Base-by-base conservation (phyloP, 1,140 invertebrate species). In the Wasmannia auropunctata region DNA sequence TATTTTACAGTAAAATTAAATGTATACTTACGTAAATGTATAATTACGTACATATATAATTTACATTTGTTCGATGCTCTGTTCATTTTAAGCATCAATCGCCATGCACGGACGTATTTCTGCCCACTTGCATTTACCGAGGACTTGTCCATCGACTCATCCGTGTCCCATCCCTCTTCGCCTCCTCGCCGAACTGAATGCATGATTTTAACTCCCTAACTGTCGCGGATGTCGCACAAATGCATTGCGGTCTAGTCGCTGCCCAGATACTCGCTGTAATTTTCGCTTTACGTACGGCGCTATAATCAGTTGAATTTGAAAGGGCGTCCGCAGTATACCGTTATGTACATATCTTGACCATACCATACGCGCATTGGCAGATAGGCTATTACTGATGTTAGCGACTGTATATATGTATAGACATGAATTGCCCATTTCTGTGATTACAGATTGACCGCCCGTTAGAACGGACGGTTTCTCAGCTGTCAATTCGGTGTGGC, bases 201-300 rank as follows among this genome's bases (percentile, higher is more conserved):
- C 87, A 40, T 79, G 76, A 88, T 85, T 88, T 67, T 46, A 86
- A 85, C 72, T 88, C 70, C 28, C n/a, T 67, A 62, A 11, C 16
- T 31, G n/a, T 19, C n/a, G 65, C 22, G 46, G 46, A 76, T 58
- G 58, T 72, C 56, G 34, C 43, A 85, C 58, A 88, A 88, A 88
- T 88, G 87, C 67, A 28, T 19, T 40, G 51, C 63, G 83, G 74
- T 80, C 51, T n/a, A 65, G n/a, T n/a, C 43, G 22, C 16, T 31
- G 43, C 22, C 65, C 51, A 60, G 51, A 63, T 76, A 76, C 74
- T 28, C 75, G 16, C 56, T 63, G 46, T 67, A 88, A 88, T 88
- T 88, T 86, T 58, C 63, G 46, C 75, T 88, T 85, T 67, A 60
- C 40, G 76, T 31, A 79, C 63, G 19, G 16, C 28, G 28, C 22